Evolutionary conservation across 2,888 invertebrate genomes (phyloP), one percentile per base, ranked within the genome.

Genomic region (Coelopa pilipes): DNA sequence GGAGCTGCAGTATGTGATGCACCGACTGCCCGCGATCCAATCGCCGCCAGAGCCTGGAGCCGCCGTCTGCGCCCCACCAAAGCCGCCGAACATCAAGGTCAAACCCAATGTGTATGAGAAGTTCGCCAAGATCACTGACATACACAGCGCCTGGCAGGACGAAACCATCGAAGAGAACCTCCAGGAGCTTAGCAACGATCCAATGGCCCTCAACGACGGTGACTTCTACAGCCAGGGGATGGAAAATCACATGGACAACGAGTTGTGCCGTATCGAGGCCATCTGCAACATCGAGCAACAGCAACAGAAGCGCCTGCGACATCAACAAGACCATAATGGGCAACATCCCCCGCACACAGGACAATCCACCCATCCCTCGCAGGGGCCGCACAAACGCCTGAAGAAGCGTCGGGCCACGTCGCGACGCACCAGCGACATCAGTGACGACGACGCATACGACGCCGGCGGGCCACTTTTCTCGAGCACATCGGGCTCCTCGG

Each of bases 1-100:
- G 72, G 96, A 96, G 83, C 86, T 96, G 0, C 90, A 92, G 83
- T 88, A 92, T 72, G 93, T 93, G 85, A 92, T 94, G 0, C 89
- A 88, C 79, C 12, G 78, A 10, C 74, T 80, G 7, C 78, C 79
- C 1, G 79, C 79, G 60, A 76, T 76, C 13, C 71, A 62, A n/a
- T n/a, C 12, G 71, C 66, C n/a, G 73, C 11, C 12, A 62, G 55
- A 34, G 57, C 7, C 49, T 3, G 19, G 13, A 4, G 49, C 47
- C 17, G 15, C 65, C 17, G 17, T 46, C 1, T 19, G 11, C 4
- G 19, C 59, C 11, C n/a, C n/a, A 11, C 2, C 4, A 5, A 62
- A 21, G 15, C 15, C 21, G 1, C 0, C 13, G 7, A 67, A 57
- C 53, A 10, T 9, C 19, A 60, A 34, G n/a, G 49, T 34, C 46